Evolutionary conservation across 2,888 invertebrate genomes (phyloP), one percentile per base, ranked within the genome.

Genomic region (Xanthia icteritia): DNA sequence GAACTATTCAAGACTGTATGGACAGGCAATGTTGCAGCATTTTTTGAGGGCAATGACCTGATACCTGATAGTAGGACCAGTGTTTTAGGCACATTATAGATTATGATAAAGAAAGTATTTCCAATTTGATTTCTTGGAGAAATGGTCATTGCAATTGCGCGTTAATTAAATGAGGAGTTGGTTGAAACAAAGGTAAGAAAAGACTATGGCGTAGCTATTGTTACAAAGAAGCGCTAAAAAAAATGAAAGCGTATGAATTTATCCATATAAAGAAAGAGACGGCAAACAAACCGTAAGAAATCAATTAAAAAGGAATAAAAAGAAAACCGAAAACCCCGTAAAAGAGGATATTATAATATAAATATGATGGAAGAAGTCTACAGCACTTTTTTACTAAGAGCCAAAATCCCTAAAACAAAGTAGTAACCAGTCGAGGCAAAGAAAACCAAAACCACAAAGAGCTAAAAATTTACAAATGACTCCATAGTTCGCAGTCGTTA

Each of bases 201-300:
- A 15, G 1, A 17, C 3, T 27, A 17, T 31, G 31, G 31, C 31
- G 13, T 17, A 58, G 31, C 13, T 48, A 51, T 13, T 15, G n/a
- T 51, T 6, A 81, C 15, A 72, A 54, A 79, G 36, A 39, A 63
- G 1, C 65, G 42, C 66, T 71, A 15, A 80, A 64, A 63, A 64
- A 42, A 45, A 36, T 31, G 15, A 4, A 42, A 60, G 8, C 31
- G 8, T 15, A 51, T 17, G 23, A 9, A 72, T 20, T 20, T 23
- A 56, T 56, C 0, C 11, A 45, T 27, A 27, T 39, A n/a, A 72
- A 48, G 20, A 48, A 64, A 31, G 5, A 56, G 39, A 48, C 23
- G 2, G 31, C 20, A 42, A 5, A 27, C 9, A 20, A n/a, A n/a
- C 3, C 13, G 8, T 9, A 60, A 0, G 31, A n/a, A 58, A n/a